phyloP scores from a whole-genome alignment of 1,140 invertebrate species.

The Macrotrachela quadricornifera region DNA sequence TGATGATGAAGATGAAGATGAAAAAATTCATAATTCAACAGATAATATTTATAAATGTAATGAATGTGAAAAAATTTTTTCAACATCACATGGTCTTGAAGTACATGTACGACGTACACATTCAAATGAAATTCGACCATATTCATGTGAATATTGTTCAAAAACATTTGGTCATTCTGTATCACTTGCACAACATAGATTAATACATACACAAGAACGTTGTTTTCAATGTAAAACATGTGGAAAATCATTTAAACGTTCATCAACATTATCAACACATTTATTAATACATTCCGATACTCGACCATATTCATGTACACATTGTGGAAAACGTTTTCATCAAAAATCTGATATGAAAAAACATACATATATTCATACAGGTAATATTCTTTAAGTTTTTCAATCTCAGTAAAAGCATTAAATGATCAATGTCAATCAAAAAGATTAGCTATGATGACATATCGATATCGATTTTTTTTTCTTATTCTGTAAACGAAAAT shows the following conservation, averaged over 20 bases:
- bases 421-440: too few species aligned
- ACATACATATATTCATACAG: conserved; percentile 96
- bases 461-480: too few species aligned
- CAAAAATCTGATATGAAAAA: conserved; percentile 99
- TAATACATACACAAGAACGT: conserved; percentile 62
- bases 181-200: conserved; percentile 60
- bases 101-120: conserved; percentile 68
- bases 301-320: conserved; percentile 28
- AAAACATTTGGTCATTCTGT: conserved; percentile 91
- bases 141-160: conserved; percentile 79
- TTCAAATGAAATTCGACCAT: conserved; percentile 75
- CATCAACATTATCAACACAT: conserved; percentile 88
- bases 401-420: too few species aligned
- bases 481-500: too few species aligned
- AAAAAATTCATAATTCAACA: too few species aligned
- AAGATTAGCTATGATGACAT: too few species aligned
- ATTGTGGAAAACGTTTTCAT: conserved; percentile 85
- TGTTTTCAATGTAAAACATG: conserved; percentile 89
- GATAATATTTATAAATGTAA: background rate
- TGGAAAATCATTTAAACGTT: conserved; percentile 88
- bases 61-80: conserved; percentile 6
- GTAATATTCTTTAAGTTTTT: conserved; percentile 37
- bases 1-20: too few species aligned
- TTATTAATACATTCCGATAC: conserved; percentile 94
- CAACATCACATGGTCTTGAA: conserved; percentile 8